These are phyloP conservation scores for Antigone vipio DNA, from an alignment of 2,113 vertebrate genomes.

Conservation along the genomic window DNA sequence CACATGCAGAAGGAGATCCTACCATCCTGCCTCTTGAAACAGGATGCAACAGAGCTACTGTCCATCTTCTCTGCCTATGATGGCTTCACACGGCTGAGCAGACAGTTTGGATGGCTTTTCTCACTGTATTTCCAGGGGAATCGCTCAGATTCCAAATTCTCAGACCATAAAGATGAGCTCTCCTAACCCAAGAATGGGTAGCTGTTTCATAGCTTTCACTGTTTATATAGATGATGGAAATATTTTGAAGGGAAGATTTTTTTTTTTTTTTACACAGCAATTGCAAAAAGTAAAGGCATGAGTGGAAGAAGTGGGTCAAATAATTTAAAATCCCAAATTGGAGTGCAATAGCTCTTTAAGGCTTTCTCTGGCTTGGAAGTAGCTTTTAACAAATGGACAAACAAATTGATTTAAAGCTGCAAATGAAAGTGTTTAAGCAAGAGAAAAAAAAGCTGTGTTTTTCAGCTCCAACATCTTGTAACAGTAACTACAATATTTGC, in stretches of 20 bases:
- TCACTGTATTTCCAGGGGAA: background rate
- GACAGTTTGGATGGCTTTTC: background rate
- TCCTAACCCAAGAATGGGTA: background rate
- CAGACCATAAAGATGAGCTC: background rate
- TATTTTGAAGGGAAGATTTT: background rate
- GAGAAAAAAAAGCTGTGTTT: background rate
- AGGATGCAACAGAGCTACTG: background rate
- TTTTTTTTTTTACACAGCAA: background rate
- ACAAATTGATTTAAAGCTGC: background rate
- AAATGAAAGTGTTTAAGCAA: background rate
- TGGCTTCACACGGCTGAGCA: background rate
- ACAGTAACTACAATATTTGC: background rate
- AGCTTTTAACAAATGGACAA: background rate
- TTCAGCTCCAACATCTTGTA: background rate
- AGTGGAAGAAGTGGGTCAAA: background rate
- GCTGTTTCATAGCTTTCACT: background rate
- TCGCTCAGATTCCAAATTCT: background rate
- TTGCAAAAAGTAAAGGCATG: background rate
- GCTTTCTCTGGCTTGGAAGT: background rate
- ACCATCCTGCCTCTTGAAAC: background rate
- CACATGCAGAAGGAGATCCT: background rate
- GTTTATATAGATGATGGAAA: background rate
- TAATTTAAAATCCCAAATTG: background rate
- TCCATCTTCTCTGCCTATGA: background rate
- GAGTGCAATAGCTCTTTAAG: background rate